These are phyloP conservation scores for Daboia siamensis DNA, from an alignment of 2,113 vertebrate species.

Conservation along the genomic window DNA sequence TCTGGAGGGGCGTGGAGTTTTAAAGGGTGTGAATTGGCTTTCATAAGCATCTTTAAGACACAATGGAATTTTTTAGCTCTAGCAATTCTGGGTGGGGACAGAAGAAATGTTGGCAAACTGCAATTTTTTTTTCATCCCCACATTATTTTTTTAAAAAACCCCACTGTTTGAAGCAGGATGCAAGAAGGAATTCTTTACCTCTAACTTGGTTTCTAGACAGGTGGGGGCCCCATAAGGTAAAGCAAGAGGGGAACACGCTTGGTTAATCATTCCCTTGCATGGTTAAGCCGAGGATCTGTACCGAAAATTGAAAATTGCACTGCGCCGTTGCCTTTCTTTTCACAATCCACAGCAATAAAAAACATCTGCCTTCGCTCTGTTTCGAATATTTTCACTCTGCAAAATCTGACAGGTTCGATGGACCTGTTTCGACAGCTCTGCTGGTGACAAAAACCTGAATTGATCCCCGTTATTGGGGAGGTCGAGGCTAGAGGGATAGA, in stretches of 20 bases:
- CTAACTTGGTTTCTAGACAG: background rate
- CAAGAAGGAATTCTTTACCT: too few relatives aligned
- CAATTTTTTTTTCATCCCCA: background rate
- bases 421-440: background rate
- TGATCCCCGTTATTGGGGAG: background rate
- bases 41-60: background rate
- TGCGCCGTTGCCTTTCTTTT: background rate
- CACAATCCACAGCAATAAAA: conserved; percentile 2
- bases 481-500: background rate
- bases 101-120: background rate
- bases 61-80: background rate
- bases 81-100: background rate
- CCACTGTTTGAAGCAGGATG: too few relatives aligned
- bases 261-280: background rate
- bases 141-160: background rate
- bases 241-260: background rate
- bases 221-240: background rate
- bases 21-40: background rate
- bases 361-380: background rate
- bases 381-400: background rate
- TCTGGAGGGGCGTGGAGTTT: background rate
- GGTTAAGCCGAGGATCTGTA: background rate
- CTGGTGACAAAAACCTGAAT: background rate
- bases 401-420: background rate
- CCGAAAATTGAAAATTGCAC: background rate